Base-by-base conservation (phyloP, 92 coral and sea anemone species). In the Hydrozoanthus gracilis region DNA sequence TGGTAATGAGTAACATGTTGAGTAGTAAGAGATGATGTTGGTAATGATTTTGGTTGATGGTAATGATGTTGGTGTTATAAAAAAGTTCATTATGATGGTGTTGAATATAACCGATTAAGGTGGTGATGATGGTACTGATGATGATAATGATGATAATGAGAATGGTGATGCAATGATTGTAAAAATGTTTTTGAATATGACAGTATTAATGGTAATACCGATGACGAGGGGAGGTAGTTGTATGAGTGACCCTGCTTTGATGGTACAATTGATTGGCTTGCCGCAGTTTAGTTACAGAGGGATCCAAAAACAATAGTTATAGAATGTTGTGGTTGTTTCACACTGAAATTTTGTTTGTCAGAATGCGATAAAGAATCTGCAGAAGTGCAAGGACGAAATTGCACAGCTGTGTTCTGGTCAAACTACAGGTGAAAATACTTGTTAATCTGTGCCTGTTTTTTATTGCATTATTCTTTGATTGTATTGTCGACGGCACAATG, bases 341-440 rank as follows among this genome's bases (percentile, higher is more conserved):
- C 39, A 27, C 39, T 27, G 39, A 27, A 27, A 27, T 12, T 79
- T 61, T 45, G 16, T 8, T 16, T 9, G 62, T 47, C 55, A 80
- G 85, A 17, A 18, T 51, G 5, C 45, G 2, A 47, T 79, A 16
- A 80, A 47, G 6, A 65, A 50, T 14, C 46, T 17, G 6, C 16
- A 65, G 20, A 51, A 65, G 56, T 80, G 85, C 48, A 8, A 20
- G 15, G 75, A 71, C 12, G 50, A 73, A 0, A 10, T 12, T 51
- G 51, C 10, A 54, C 70, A 20, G 12, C 47, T 71, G 13, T 83
- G 87, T 64, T 12, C 47, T n/a, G 13, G 4, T 45, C 14, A 11
- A 17, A 27, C 4, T 27, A 7, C 39, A 65, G 85, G 85, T 80
- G 9, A 80, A 74, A n/a, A 14, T 49, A 79, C 39, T 64, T 8